phyloP scores from a whole-genome alignment of 2,797 vertebrate species.

The Galaxias olidus region DNA sequence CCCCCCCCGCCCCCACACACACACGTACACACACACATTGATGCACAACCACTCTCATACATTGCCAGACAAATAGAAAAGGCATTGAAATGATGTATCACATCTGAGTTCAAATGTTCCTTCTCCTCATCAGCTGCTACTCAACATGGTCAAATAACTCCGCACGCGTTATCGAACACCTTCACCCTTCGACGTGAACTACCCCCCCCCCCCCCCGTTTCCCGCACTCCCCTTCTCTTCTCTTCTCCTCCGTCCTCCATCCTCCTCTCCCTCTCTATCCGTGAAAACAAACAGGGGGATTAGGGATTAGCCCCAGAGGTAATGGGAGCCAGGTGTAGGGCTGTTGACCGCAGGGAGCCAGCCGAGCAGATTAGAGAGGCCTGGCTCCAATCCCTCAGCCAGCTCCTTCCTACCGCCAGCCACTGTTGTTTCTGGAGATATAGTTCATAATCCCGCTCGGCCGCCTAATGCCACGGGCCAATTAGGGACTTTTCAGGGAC shows the following conservation, averaged over 20 bases:
- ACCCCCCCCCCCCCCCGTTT: slow-evolving; percentile 41
- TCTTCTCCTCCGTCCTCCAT: slow-evolving; percentile 53
- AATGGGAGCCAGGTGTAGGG: slow-evolving; percentile 78
- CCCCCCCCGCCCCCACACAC: no score
- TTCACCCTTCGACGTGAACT: background rate
- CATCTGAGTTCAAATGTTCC: no score
- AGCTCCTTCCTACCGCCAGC: slow-evolving; percentile 69
- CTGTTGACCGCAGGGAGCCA: slow-evolving; percentile 71
- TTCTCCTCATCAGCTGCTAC: no score
- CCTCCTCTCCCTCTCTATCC: slow-evolving; percentile 51
- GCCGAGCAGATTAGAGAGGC: slow-evolving; percentile 62
- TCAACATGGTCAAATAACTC: no score
- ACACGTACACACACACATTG: slow-evolving; percentile 13
- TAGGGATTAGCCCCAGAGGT: slow-evolving; percentile 73
- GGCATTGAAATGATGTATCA: no score
- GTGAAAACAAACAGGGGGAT: slow-evolving; percentile 80
- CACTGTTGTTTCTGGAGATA: slow-evolving; percentile 79
- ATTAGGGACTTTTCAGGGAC: slow-evolving; percentile 64
- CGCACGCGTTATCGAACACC: background rate
- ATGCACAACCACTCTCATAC: no score
- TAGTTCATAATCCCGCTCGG: slow-evolving; percentile 72
- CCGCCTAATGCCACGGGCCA: slow-evolving; percentile 63
- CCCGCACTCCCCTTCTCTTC: slow-evolving; percentile 19
- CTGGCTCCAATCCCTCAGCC: slow-evolving; percentile 63
- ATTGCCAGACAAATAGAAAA: no score